Percentiles rank a stretch among this genome's conserved stretches.
Conservation (phyloP, 2,113 vertebrate species). For the Podiceps cristatus region DNA sequence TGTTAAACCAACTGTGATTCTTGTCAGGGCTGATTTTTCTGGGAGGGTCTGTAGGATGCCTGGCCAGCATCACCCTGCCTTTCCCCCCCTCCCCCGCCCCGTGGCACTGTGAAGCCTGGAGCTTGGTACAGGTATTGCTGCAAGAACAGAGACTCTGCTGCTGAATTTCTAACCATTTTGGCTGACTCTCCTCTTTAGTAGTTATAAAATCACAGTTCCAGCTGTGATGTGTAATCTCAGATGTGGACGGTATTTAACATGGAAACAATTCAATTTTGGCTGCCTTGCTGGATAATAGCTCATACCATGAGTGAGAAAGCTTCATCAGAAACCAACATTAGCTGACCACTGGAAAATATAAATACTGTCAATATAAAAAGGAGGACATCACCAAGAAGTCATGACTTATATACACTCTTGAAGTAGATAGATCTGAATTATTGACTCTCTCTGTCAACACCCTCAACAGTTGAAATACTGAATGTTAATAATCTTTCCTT, state of each 20-base stretch:
- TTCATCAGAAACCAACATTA: background rate
- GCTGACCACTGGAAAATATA: background rate
- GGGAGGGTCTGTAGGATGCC: background rate
- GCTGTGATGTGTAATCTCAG: background rate
- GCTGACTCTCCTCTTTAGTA: background rate
- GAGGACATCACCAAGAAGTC: background rate
- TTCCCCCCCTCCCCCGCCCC: too few species aligned
- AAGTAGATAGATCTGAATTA: background rate
- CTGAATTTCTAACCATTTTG: background rate
- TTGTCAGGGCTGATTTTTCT: background rate
- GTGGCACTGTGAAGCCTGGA: background rate
- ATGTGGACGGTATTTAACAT: background rate
- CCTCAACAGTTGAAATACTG: background rate
- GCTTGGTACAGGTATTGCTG: background rate
- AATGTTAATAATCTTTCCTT: background rate
- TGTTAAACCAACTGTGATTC: background rate
- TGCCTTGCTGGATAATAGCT: background rate
- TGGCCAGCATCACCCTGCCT: background rate
- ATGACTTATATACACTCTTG: background rate
- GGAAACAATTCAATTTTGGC: conserved; percentile 24
- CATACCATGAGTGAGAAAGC: background rate
- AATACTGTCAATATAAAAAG: background rate
- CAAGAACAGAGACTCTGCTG: background rate
- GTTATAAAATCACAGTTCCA: background rate
- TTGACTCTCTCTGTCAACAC: background rate